Conservation (phyloP, 2,113 vertebrate genomes). For the Dascyllus trimaculatus region DNA sequence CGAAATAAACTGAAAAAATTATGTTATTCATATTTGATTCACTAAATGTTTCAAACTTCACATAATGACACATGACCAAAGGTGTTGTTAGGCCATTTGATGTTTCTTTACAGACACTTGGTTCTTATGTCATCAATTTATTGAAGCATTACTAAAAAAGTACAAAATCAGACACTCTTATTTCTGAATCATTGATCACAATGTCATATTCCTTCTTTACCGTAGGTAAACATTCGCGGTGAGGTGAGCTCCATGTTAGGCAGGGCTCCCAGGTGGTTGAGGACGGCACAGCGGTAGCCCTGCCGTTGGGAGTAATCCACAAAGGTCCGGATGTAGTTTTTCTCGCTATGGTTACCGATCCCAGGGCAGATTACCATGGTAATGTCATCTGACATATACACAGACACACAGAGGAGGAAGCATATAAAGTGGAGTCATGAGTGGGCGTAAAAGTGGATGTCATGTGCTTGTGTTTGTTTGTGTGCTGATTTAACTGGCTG, state of each 20-base stretch:
- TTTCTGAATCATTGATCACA: too few relatives aligned
- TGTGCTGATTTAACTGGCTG: constrained; percentile 39
- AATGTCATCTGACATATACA: constrained; percentile 88
- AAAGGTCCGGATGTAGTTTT: constrained; percentile 97
- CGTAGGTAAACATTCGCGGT: constrained; percentile 97
- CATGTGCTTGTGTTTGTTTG: constrained; percentile 4
- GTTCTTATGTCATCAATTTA: too few relatives aligned
- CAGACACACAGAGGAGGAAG: constrained; percentile 14
- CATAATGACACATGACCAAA: background rate
- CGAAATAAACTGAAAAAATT: background rate
- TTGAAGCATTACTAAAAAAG: too few relatives aligned
- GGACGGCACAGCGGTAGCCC: constrained; percentile 95
- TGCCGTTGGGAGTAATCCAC: constrained; percentile 95
- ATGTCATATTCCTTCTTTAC: constrained; percentile 72
- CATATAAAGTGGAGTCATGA: constrained; percentile 42
- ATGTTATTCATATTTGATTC: background rate
- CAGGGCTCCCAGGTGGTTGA: constrained; percentile 95
- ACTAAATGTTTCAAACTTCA: background rate
- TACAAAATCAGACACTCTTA: too few relatives aligned
- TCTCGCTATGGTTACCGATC: constrained; percentile 97
- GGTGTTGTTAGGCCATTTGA: background rate
- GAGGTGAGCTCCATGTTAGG: constrained; percentile 96
- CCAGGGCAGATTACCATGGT: constrained; percentile 99
- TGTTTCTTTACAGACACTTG: background rate
- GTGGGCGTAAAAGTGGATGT: constrained; percentile 20